Conservation (phyloP, 2,888 invertebrate genomes). For the Pammene aurita region DNA sequence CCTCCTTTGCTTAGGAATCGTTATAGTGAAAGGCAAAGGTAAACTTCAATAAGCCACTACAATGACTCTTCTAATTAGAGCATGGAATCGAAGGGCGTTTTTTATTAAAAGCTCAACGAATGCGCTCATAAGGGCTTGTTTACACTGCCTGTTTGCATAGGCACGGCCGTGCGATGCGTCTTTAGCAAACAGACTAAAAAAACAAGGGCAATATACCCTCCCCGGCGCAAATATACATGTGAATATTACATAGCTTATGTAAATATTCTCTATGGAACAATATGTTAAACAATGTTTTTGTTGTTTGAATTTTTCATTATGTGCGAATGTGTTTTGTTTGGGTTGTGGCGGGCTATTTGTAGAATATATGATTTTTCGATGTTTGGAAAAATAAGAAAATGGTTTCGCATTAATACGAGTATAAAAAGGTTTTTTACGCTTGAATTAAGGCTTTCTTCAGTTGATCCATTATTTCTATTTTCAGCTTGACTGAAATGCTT, state of each 20-base stretch:
- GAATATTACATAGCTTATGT: slow-evolving; percentile 56
- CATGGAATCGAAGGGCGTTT: slow-evolving; percentile 56
- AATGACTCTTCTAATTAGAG: slow-evolving; percentile 26
- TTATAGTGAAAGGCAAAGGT: not conserved
- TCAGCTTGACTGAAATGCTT: not conserved
- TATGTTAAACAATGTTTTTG: slow-evolving; percentile 62
- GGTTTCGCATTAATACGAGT: not conserved
- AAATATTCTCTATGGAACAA: slow-evolving; percentile 56
- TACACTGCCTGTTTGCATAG: slow-evolving; percentile 76
- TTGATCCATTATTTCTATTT: not conserved
- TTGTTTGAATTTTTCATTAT: slow-evolving; percentile 60
- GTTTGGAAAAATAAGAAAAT: not conserved
- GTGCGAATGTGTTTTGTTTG: slow-evolving; percentile 23
- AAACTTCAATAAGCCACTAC: slow-evolving; percentile 4
- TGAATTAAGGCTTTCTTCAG: not conserved
- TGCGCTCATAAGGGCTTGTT: slow-evolving; percentile 78
- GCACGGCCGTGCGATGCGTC: slow-evolving; percentile 79
- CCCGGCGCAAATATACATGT: slow-evolving; percentile 52
- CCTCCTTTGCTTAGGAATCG: not conserved
- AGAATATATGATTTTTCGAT: not conserved
- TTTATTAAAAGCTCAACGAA: slow-evolving; percentile 65
- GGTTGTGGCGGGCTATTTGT: slow-evolving; percentile 4
- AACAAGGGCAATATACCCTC: slow-evolving; percentile 75
- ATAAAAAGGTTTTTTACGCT: not conserved
- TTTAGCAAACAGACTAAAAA: slow-evolving; percentile 80